Evolutionary conservation across 2,113 vertebrate species (phyloP).

Genomic region (Condylura cristata): DNA sequence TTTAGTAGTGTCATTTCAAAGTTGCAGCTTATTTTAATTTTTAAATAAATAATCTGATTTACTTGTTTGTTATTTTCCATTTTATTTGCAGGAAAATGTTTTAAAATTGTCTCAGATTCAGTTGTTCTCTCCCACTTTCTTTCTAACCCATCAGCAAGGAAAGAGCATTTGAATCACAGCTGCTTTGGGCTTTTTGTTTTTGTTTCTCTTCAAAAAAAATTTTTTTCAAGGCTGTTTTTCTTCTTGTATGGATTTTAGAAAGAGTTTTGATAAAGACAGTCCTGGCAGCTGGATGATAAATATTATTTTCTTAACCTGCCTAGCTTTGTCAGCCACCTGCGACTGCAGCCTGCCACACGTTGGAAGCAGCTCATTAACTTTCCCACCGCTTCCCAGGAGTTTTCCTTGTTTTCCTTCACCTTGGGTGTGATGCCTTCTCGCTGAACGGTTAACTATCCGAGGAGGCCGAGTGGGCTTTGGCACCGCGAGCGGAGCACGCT

Average conservation of each 20-base stretch:
- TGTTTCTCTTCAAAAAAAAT: slow-evolving; percentile 68
- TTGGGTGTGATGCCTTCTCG: slow-evolving; percentile 85
- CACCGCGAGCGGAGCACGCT: slow-evolving; percentile 81
- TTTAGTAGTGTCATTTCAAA: slow-evolving; percentile 82
- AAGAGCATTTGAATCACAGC: slow-evolving; percentile 8
- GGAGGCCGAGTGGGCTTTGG: slow-evolving; percentile 81
- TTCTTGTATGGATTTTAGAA: slow-evolving; percentile 73
- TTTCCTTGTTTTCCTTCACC: slow-evolving; percentile 87
- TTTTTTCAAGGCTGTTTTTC: slow-evolving; percentile 76
- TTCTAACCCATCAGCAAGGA: slow-evolving; percentile 71
- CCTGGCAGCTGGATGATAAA: slow-evolving; percentile 88
- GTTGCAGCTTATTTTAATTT: slow-evolving; percentile 75
- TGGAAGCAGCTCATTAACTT: slow-evolving; percentile 90
- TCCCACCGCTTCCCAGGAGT: slow-evolving; percentile 86
- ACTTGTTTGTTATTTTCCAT: slow-evolving; percentile 37
- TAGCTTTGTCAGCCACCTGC: slow-evolving; percentile 88
- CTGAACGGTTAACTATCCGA: slow-evolving; percentile 74
- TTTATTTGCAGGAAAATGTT: slow-evolving; percentile 59
- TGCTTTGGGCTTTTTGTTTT: slow-evolving; percentile 50
- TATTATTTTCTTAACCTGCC: slow-evolving; percentile 90
- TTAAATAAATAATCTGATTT: slow-evolving; percentile 65
- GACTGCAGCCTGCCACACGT: slow-evolving; percentile 85
- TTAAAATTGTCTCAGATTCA: slow-evolving; percentile 54
- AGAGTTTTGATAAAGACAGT: slow-evolving; percentile 85
- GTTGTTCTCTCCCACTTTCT: slow-evolving; percentile 36